Percentiles rank a stretch among this genome's conserved stretches.
These are phyloP conservation scores for Perizoma flavofasciatum DNA, from an alignment of 2,888 invertebrate genomes.

Conservation along the genomic window DNA sequence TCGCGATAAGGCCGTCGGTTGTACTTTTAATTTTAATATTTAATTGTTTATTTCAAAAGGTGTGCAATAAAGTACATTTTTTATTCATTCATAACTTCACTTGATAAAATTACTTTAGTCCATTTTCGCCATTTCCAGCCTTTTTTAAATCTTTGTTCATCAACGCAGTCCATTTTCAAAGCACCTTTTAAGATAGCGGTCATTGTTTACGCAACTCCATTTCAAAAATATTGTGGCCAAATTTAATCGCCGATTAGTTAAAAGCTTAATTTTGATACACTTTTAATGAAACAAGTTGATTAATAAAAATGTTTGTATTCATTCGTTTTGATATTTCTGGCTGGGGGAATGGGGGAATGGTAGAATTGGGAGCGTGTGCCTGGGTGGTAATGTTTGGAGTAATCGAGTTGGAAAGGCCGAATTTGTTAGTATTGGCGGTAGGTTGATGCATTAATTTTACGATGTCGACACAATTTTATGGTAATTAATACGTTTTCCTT, in stretches of 20 bases:
- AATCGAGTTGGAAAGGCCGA: conserved; percentile 17
- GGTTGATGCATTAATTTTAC: conserved; percentile 25
- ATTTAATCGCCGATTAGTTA: conserved; percentile 30
- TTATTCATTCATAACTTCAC: too few relatives aligned
- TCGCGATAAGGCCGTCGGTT: too few relatives aligned
- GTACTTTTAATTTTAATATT: too few relatives aligned
- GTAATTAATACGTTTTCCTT: conserved; percentile 31
- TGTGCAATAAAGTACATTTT: too few relatives aligned
- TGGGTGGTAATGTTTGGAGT: conserved; percentile 29
- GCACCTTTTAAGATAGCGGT: conserved; percentile 35
- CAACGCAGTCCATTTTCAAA: conserved; percentile 16
- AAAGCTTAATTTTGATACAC: conserved; percentile 2
- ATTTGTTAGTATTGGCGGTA: conserved; percentile 23
- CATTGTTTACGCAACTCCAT: conserved; percentile 28
- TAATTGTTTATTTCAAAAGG: too few relatives aligned
- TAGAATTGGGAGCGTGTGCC: neutral
- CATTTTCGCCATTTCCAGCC: conserved; percentile 4
- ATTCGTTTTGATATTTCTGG: conserved; percentile 1
- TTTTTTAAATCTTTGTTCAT: neutral
- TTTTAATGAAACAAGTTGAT: neutral
- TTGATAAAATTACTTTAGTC: too few relatives aligned
- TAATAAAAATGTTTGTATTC: neutral
- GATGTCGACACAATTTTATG: conserved; percentile 21
- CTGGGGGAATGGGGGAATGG: neutral
- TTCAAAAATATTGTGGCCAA: conserved; percentile 40